Conservation (phyloP, 2,797 vertebrate species). For the Amphiprion clarkii region DNA sequence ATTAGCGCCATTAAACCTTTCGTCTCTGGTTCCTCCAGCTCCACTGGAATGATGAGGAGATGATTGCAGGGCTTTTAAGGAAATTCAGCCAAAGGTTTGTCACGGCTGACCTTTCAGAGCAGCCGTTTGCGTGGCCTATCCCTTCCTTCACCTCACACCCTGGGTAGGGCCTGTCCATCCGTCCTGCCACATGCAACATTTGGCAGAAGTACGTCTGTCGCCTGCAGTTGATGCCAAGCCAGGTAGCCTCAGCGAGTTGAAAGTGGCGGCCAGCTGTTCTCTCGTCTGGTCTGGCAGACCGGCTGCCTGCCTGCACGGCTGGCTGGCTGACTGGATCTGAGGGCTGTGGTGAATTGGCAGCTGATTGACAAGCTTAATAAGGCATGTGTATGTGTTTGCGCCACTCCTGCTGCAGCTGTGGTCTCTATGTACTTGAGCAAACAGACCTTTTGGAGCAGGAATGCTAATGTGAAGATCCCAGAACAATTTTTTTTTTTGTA, state of each 20-base stretch:
- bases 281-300: constrained; percentile 51
- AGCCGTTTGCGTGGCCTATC: constrained; percentile 22
- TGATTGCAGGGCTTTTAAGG: constrained; percentile 54
- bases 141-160: constrained; percentile 29
- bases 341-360: constrained; percentile 47
- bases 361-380: constrained; percentile 74
- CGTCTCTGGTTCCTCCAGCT: constrained; percentile 12
- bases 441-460: constrained; percentile 24
- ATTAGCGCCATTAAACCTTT: constrained; percentile 66
- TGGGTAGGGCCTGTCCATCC: constrained; percentile 44
- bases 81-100: constrained; percentile 57
- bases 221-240: constrained; percentile 58
- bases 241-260: constrained; percentile 67
- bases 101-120: constrained; percentile 58
- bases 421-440: constrained; percentile 25
- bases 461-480: constrained; percentile 24
- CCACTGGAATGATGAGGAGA: constrained; percentile 33
- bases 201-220: constrained; percentile 52
- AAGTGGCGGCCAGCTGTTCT: constrained; percentile 75
- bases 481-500: constrained; percentile 17
- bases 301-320: constrained; percentile 47
- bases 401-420: constrained; percentile 50
- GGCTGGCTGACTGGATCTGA: constrained; percentile 52
- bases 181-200: constrained; percentile 53
- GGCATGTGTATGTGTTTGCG: constrained; percentile 44